These are phyloP conservation scores for Montipora sp. DNA, from an alignment of 64 coral and sea anemone species.

Conservation along the genomic window DNA sequence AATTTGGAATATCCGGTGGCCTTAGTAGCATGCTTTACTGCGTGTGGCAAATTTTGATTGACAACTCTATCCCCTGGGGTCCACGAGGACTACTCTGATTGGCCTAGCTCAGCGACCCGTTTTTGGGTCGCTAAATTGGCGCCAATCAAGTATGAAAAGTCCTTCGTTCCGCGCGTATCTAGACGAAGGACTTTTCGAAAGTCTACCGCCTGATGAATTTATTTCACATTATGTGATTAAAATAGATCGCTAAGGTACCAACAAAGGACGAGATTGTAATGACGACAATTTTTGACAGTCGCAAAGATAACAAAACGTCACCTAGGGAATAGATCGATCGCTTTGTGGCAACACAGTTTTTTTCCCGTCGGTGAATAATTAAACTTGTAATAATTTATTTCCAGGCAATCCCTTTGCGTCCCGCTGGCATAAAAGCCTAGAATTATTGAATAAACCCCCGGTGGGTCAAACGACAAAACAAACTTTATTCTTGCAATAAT, in stretches of 20 bases:
- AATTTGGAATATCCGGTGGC: no score
- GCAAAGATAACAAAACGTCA: slow-evolving; percentile 11
- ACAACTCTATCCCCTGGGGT: no score
- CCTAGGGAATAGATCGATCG: background rate
- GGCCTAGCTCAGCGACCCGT: no score
- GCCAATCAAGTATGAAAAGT: no score
- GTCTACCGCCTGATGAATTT: slow-evolving; percentile 43
- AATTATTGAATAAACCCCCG: slow-evolving; percentile 29
- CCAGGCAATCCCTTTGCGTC: background rate
- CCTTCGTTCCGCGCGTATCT: no score
- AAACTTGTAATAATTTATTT: slow-evolving; percentile 8
- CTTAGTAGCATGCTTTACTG: no score
- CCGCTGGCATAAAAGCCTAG: slow-evolving; percentile 34
- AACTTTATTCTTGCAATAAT: background rate
- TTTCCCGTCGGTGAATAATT: slow-evolving; percentile 21
- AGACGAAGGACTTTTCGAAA: no score
- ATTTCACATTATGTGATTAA: slow-evolving; percentile 29
- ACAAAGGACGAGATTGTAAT: background rate
- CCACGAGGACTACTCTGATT: no score
- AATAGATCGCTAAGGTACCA: background rate
- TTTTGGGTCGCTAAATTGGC: no score
- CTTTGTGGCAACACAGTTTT: slow-evolving; percentile 12
- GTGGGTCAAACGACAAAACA: slow-evolving; percentile 35
- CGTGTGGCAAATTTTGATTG: no score
- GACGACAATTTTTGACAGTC: background rate